These are phyloP conservation scores for Pseudococcus longispinus DNA, from an alignment of 2,888 invertebrate genomes.

Conservation along the genomic window DNA sequence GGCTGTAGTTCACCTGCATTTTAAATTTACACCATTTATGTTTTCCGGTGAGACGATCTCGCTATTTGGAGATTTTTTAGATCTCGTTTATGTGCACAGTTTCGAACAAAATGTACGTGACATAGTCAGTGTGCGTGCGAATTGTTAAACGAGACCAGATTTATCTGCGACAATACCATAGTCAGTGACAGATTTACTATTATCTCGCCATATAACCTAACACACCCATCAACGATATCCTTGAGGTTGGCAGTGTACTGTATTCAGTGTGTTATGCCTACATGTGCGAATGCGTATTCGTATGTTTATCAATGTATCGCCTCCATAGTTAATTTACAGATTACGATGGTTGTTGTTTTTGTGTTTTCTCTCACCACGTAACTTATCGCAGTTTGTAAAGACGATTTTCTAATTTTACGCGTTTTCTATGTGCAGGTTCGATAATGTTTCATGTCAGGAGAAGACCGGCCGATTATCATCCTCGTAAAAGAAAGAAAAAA, in stretches of 20 bases:
- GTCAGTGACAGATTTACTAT: background rate
- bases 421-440: conserved; percentile 71
- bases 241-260: background rate
- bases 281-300: background rate
- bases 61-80: background rate
- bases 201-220: background rate
- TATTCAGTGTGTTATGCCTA: background rate
- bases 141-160: background rate
- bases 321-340: background rate
- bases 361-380: no score
- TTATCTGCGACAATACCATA: background rate
- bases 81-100: background rate
- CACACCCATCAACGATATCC: conserved; percentile 15
- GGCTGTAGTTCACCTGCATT: background rate
- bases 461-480: conserved; percentile 88
- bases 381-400: background rate
- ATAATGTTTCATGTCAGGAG: conserved; percentile 97
- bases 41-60: background rate
- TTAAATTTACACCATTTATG: background rate
- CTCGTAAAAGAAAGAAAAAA: conserved; percentile 86
- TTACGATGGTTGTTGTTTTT: background rate
- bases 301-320: background rate
- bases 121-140: background rate
- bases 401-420: background rate
- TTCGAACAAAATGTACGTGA: background rate